phyloP scores from a whole-genome alignment of 2,113 vertebrate species.

The Rhinolophus ferrumequinum region DNA sequence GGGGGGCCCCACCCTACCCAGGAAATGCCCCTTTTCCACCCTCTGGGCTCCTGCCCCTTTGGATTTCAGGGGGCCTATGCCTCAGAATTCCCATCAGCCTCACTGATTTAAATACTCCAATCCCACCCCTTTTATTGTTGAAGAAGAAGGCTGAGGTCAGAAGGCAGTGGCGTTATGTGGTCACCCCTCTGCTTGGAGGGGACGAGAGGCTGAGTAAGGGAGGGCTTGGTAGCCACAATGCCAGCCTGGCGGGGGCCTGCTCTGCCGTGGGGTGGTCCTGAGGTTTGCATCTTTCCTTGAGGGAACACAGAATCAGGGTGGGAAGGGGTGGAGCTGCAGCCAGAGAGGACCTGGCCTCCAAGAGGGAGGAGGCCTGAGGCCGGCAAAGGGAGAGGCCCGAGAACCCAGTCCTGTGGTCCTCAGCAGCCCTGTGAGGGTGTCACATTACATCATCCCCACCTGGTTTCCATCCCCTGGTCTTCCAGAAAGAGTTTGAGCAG shows the following conservation, averaged over 20 bases:
- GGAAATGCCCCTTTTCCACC: not conserved
- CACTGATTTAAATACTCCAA: not conserved
- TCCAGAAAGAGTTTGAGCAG: not conserved
- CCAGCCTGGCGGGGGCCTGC: not conserved
- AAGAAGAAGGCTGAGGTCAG: not conserved
- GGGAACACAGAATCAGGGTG: not conserved
- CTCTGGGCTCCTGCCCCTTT: not conserved
- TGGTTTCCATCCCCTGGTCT: too few species aligned
- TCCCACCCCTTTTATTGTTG: not conserved
- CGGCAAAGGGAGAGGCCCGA: not conserved
- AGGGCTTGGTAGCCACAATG: not conserved
- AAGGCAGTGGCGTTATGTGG: not conserved
- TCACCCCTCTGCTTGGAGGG: too few species aligned
- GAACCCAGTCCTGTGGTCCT: not conserved
- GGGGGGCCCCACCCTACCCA: too few species aligned
- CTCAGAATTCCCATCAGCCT: not conserved
- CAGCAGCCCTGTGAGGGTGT: not conserved
- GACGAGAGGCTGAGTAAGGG: not conserved
- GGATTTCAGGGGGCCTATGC: not conserved
- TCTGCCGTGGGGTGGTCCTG: fast-evolving
- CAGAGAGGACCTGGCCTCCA: not conserved
- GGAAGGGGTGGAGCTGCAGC: not conserved
- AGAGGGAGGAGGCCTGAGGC: too few species aligned
- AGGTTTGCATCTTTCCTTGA: not conserved
- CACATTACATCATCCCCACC: not conserved